A percentile compares a stretch with the other conserved stretches of the same genome.
Evolutionary conservation across 1,140 invertebrate genomes (phyloP).

Genomic region (Bombus cullumanus): DNA sequence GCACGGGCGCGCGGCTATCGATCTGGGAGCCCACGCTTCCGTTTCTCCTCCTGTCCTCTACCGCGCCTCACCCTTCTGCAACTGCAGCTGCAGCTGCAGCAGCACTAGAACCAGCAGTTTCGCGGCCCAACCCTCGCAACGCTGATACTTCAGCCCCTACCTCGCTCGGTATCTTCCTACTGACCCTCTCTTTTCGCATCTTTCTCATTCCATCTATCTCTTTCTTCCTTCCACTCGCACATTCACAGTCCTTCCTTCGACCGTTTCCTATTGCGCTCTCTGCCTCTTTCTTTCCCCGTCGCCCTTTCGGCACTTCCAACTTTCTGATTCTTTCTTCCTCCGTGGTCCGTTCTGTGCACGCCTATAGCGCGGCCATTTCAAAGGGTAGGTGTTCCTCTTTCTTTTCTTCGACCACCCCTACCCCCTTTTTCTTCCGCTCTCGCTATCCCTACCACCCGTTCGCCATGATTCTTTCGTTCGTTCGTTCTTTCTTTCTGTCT

Average conservation of each 20-base stretch:
- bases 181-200: neutral
- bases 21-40: slow-evolving; percentile 73
- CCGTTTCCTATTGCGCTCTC: slow-evolving; percentile 1
- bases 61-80: slow-evolving; percentile 52
- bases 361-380: slow-evolving; percentile 29
- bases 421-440: neutral
- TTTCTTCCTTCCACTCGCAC: neutral
- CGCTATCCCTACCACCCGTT: neutral
- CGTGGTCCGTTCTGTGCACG: neutral
- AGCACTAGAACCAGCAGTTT: slow-evolving; percentile 38
- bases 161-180: slow-evolving; percentile 4
- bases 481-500: slow-evolving; percentile 30
- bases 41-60: slow-evolving; percentile 62
- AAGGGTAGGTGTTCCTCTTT: slow-evolving; percentile 49
- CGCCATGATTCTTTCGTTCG: neutral
- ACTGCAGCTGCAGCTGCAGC: slow-evolving; percentile 65
- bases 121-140: slow-evolving; percentile 43
- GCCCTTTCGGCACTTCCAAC: neutral
- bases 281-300: neutral
- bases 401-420: slow-evolving; percentile 3
- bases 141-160: slow-evolving; percentile 45
- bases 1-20: slow-evolving; percentile 73
- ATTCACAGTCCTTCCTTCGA: neutral
- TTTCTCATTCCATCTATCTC: neutral
- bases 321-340: slow-evolving; percentile 29